Percentiles rank a stretch among this genome's conserved stretches.
Conservation (phyloP, 2,797 vertebrate genomes). For the Chanos chanos region DNA sequence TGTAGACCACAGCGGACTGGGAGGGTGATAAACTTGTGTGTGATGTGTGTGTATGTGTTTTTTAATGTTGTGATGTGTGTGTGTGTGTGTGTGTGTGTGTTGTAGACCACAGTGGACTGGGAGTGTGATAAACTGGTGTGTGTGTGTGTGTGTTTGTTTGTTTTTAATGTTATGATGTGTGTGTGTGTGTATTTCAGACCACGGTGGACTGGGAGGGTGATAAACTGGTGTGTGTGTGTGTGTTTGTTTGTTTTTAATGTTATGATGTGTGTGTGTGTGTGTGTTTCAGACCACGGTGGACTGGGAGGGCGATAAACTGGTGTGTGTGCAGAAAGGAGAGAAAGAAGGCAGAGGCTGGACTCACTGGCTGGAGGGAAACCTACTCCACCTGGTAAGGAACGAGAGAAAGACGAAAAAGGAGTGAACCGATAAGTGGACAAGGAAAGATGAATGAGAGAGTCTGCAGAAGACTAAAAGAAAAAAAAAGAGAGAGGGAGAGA, state of each 20-base stretch:
- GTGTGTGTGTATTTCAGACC: not conserved
- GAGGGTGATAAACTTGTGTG: conserved; percentile 85
- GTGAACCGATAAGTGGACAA: not conserved
- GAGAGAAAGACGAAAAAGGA: not conserved
- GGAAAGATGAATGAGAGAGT: not conserved
- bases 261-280: not conserved
- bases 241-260: not conserved
- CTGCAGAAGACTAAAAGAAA: not conserved
- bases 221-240: not conserved
- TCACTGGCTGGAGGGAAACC: conserved; percentile 87
- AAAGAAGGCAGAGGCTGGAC: conserved; percentile 90
- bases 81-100: not conserved
- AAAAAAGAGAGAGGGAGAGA: conserved; percentile 14
- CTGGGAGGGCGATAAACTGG: conserved; percentile 85
- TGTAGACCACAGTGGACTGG: not conserved
- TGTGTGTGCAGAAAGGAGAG: conserved; percentile 86
- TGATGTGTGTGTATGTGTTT: conserved; percentile 11
- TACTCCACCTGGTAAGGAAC: conserved; percentile 78
- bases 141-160: not conserved
- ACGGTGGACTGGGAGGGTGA: too few species aligned
- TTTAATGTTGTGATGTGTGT: not conserved
- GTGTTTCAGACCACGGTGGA: conserved; percentile 78
- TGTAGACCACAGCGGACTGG: conserved; percentile 86
- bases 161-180: not conserved
- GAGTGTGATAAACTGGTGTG: conserved; percentile 4